Conservation (phyloP, 2,888 invertebrate genomes). For the Athalia cordata region DNA sequence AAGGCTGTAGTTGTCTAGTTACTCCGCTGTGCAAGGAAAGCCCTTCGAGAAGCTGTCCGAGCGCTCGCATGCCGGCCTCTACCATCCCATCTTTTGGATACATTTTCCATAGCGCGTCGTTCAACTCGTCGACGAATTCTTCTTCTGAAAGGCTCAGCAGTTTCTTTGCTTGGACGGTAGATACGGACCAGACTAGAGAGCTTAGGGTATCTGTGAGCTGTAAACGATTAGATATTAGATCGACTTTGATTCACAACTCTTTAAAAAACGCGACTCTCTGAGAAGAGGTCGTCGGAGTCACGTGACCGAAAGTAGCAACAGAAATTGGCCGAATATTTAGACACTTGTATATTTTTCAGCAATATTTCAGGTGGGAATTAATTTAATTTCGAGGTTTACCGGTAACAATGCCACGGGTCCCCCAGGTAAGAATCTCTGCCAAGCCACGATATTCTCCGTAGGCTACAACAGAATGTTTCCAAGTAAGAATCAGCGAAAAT, state of each 20-base stretch:
- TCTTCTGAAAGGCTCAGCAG: conserved; percentile 83
- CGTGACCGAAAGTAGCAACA: background rate
- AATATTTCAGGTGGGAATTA: conserved; percentile 1
- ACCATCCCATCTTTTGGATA: conserved; percentile 76
- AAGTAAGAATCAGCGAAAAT: background rate
- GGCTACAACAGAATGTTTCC: conserved; percentile 74
- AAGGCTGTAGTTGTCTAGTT: conserved; percentile 82
- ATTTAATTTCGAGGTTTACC: conserved; percentile 70
- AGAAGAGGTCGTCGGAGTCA: no score
- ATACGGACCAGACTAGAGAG: conserved; percentile 96
- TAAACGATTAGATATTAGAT: conserved; percentile 49
- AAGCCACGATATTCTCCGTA: conserved; percentile 89
- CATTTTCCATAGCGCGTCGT: conserved; percentile 87
- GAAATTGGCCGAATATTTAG: background rate
- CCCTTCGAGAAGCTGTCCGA: conserved; percentile 72
- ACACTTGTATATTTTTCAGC: background rate
- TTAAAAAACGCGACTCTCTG: background rate
- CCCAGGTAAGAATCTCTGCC: conserved; percentile 95
- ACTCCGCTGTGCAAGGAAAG: conserved; percentile 75
- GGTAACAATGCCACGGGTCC: conserved; percentile 96
- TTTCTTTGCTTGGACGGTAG: conserved; percentile 83
- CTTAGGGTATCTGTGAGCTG: conserved; percentile 83
- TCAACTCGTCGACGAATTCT: conserved; percentile 91
- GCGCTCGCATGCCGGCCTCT: conserved; percentile 76
- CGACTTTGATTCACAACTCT: no score